Evolutionary conservation across 2,888 invertebrate genomes (phyloP).

Genomic region (Clostera curtula): DNA sequence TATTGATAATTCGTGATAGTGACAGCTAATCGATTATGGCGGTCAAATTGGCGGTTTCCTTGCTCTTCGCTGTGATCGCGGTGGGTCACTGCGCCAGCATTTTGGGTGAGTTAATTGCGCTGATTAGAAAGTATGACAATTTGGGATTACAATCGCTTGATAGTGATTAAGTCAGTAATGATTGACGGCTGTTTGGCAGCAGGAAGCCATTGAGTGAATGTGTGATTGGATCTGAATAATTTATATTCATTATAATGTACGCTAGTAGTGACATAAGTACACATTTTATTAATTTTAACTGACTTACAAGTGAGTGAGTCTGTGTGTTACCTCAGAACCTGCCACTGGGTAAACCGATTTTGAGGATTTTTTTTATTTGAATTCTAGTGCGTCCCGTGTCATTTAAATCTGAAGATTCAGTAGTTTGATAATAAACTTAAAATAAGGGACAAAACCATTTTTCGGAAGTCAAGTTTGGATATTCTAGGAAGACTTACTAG

Average conservation of each 20-base stretch:
- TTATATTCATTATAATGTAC: background rate
- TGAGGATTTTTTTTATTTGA: too few species aligned
- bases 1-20: constrained; percentile 17
- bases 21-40: constrained; percentile 45
- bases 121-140: constrained; percentile 19
- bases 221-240: background rate
- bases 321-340: too few species aligned
- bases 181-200: constrained; percentile 14
- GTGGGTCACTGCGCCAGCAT: constrained; percentile 50
- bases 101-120: constrained; percentile 57
- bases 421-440: too few species aligned
- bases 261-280: background rate
- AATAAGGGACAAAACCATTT: too few species aligned
- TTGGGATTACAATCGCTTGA: constrained; percentile 15
- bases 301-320: too few species aligned
- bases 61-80: constrained; percentile 40
- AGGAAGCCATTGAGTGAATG: constrained; percentile 17
- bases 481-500: too few species aligned
- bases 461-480: too few species aligned
- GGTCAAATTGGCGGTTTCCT: constrained; percentile 51
- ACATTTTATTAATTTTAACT: background rate
- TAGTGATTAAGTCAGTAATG: constrained; percentile 18
- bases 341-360: too few species aligned
- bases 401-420: too few species aligned
- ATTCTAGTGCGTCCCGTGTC: too few species aligned